These are phyloP conservation scores for Mizuhopecten yessoensis DNA, from an alignment of 1,140 invertebrate genomes.

Conservation along the genomic window DNA sequence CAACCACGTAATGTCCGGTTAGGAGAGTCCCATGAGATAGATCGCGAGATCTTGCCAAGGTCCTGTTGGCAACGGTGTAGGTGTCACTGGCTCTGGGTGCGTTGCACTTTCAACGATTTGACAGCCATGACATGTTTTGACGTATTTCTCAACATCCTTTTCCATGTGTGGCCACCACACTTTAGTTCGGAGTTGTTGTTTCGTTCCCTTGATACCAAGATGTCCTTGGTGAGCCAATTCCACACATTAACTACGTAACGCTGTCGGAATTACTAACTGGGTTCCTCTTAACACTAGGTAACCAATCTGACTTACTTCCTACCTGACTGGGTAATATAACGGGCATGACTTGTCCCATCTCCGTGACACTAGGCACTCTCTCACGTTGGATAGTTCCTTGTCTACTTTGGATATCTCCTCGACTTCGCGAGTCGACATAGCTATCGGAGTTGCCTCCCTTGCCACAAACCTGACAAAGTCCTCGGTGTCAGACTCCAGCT, in stretches of 20 bases:
- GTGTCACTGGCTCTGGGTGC: constrained; percentile 53
- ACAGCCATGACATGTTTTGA: constrained; percentile 63
- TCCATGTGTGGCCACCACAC: constrained; percentile 68
- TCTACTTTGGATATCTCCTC: constrained; percentile 3
- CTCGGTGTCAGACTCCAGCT: constrained; percentile 8
- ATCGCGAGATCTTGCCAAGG: constrained; percentile 60
- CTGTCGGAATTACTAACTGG: constrained; percentile 51
- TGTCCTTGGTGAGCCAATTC: constrained; percentile 61
- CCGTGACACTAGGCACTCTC: background rate
- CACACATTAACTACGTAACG: constrained; percentile 11
- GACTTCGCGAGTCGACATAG: constrained; percentile 51
- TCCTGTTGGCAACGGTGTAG: constrained; percentile 50
- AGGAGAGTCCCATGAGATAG: constrained; percentile 58
- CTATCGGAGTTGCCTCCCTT: constrained; percentile 43
- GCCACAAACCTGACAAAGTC: constrained; percentile 47
- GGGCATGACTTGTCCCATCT: constrained; percentile 41
- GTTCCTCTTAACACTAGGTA: constrained; percentile 60
- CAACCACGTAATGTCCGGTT: constrained; percentile 53
- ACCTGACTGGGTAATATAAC: constrained; percentile 49
- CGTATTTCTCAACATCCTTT: constrained; percentile 61
- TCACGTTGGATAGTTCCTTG: constrained; percentile 29
- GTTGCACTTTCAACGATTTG: constrained; percentile 58
- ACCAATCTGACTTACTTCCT: constrained; percentile 51
- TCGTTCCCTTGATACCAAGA: constrained; percentile 63
- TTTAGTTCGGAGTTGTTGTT: constrained; percentile 62